A percentile compares a stretch with the other conserved stretches of the same genome.
Conservation (phyloP, 2,797 vertebrate genomes). For the Eulemur coronatus region DNA sequence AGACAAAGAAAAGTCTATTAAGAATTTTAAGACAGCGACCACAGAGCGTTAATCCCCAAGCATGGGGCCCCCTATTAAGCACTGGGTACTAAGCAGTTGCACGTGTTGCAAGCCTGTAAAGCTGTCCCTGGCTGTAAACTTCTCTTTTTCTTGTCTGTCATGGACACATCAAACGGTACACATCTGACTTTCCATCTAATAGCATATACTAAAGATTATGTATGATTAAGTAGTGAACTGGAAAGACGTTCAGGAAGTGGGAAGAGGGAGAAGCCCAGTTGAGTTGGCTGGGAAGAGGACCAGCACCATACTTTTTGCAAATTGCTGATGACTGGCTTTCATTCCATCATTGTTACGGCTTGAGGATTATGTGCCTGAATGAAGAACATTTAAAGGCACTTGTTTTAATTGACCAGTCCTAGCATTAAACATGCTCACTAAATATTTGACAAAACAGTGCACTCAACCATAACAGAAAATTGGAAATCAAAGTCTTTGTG, state of each 20-base stretch:
- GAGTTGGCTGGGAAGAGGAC: neutral
- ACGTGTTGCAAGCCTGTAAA: accelerated
- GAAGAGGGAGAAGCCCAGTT: neutral
- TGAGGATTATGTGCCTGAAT: neutral
- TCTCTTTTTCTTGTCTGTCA: neutral
- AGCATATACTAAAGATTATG: neutral
- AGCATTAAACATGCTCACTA: neutral
- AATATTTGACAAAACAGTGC: neutral
- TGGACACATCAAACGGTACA: neutral
- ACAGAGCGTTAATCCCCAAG: neutral
- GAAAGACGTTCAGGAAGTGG: neutral
- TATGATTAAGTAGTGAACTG: neutral
- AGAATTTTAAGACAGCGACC: neutral
- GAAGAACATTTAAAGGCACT: neutral
- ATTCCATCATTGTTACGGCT: neutral
- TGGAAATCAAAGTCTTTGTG: conserved; percentile 23
- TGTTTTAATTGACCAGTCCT: neutral
- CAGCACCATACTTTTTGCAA: neutral
- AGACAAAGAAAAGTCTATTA: neutral
- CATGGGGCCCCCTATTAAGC: neutral
- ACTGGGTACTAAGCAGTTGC: accelerated
- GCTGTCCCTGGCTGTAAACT: neutral
- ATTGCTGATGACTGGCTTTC: neutral
- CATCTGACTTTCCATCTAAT: neutral
- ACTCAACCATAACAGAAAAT: neutral